Evolutionary conservation across 2,113 vertebrate species (phyloP), one percentile per base, ranked within the genome.

Genomic region (Helogale parvula): DNA sequence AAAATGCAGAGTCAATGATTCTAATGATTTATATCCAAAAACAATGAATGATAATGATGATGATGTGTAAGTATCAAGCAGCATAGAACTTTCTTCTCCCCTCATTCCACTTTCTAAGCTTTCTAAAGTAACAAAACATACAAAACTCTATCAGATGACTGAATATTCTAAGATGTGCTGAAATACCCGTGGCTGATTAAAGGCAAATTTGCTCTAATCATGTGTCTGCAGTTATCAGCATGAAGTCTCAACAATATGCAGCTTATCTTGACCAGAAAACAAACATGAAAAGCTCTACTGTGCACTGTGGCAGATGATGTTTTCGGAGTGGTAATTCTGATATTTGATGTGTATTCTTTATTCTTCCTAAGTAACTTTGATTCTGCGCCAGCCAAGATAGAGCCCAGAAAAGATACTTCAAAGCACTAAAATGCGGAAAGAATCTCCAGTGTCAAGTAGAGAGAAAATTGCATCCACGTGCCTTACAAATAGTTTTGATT

Each of bases 351-450:
- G 52, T 80, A 90, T 80, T 88, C 85, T 95, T 97, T 47, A 94
- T 79, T 93, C 81, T 74, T 84, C 60, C 79, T 95, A 97, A 69
- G n/a, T 90, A 94, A 98, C 83, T 98, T 86, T 95, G 93, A 87
- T 97, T 57, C 14, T 85, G 3, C 76, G 69, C 6, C 68, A 90
- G 88, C 31, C 76, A 72, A 31, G 33, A 94, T 19, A 35, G 2
- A 52, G 93, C 69, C 66, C 33, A 17, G 3, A 41, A 94, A 92
- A 92, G 68, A 52, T 0, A 60, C 57, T 92, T 97, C 63, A 97
- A 96, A 60, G 29, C 7, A 82, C 13, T 7, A 65, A 97, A 95
- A 93, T 81, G 13, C 17, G 19, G 35, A 92, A 94, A 96, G 35
- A 90, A 88, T 82, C 25, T 63, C n/a, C 52, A 68, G 25, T 82